Base-by-base conservation (phyloP, 2,797 vertebrate species). In the Pterois miles region DNA sequence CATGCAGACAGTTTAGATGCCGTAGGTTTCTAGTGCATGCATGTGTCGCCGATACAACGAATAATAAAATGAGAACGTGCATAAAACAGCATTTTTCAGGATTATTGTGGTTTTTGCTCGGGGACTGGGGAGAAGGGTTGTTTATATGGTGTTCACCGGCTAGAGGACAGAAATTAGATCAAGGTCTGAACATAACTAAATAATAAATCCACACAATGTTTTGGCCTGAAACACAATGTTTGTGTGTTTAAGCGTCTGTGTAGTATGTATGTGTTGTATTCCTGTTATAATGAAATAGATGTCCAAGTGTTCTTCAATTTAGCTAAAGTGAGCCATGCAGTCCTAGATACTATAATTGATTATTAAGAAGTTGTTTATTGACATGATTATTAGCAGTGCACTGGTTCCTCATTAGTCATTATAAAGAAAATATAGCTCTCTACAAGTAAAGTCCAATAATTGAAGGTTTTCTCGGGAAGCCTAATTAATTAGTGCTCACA, bases 401-500 rank as follows among this genome's bases (percentile, higher is more conserved):
- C 18, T 60, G 43, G 34, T 23, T 66, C 31, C 53, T 71, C 62
- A 16, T 83, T 40, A 69, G 31, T 79, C 46, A 46, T 76, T 33
- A 34, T 46, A 3, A 59, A 36, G 29, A 0, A 18, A 40, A 33
- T 25, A 3, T 53, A 74, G n/a, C 12, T 16, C 40, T 65, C 18
- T 38, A 27, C 8, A 65, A 59, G 12, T 63, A 29, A 18, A 60
- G 50, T 0, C 18, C 18, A 40, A 71, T 70, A 77, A 53, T 23
- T 38, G 29, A 1, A 16, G 8, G 9, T 34, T 65, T 69, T 63
- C 23, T n/a, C 34, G 48, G 23, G 14, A 16, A 57, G n/a, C 16
- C 27, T 36, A 16, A 59, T 73, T 83, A 76, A 75, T 74, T 29
- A 33, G 29, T 31, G 59, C 31, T 81, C n/a, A 50, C n/a, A 38